A percentile compares a stretch with the other conserved stretches of the same genome.
These are phyloP conservation scores for Leuctra nigra DNA, from an alignment of 2,888 invertebrate species.

Conservation along the genomic window DNA sequence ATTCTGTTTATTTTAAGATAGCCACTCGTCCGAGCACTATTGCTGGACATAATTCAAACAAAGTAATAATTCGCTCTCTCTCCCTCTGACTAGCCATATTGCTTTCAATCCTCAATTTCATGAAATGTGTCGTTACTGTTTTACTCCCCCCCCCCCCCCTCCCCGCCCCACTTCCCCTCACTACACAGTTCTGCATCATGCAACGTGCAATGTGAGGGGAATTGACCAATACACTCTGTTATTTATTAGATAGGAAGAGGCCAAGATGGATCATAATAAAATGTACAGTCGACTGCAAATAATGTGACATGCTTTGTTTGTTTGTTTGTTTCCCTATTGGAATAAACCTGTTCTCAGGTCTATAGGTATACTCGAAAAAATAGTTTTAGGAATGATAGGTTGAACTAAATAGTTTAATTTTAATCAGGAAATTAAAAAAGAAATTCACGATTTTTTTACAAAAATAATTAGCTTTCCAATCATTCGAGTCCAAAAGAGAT, in stretches of 20 bases:
- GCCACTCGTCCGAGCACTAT: too few relatives aligned
- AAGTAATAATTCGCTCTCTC: constrained; percentile 18
- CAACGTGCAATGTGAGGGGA: background rate
- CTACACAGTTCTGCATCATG: background rate
- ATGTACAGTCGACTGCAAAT: background rate
- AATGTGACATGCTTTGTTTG: too few relatives aligned
- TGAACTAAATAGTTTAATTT: too few relatives aligned
- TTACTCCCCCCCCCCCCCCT: background rate
- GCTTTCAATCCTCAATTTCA: constrained; percentile 8
- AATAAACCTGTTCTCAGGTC: too few relatives aligned
- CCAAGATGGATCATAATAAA: constrained; percentile 9
- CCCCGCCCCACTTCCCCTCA: background rate
- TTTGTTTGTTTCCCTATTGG: too few relatives aligned
- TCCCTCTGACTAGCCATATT: constrained; percentile 7
- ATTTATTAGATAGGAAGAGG: constrained; percentile 7
- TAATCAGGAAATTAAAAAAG: too few relatives aligned
- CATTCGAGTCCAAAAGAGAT: too few relatives aligned
- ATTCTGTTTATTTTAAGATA: constrained; percentile 22
- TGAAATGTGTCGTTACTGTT: constrained; percentile 1
- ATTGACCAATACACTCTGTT: constrained; percentile 4
- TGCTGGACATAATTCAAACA: constrained; percentile 17
- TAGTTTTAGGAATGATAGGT: too few relatives aligned
- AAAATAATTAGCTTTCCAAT: too few relatives aligned
- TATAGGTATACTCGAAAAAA: too few relatives aligned
- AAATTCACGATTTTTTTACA: too few relatives aligned